Evolutionary conservation across 2,797 vertebrate genomes (phyloP), one percentile per base, ranked within the genome.

Genomic region (Sebastes kiyomatsui): DNA sequence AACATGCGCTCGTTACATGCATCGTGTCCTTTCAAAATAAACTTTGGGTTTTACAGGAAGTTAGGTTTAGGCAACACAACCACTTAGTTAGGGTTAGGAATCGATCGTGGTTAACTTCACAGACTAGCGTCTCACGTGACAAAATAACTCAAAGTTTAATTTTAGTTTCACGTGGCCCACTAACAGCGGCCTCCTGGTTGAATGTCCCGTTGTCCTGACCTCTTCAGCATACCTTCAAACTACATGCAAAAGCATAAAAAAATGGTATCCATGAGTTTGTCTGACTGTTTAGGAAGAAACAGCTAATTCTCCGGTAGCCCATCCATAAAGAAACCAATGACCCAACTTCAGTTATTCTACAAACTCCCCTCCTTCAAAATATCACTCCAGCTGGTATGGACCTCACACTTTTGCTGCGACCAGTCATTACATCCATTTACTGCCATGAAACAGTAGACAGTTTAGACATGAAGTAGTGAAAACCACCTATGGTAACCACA

Each of bases 401-500:
- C 23, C 10, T 28, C 54, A 46, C 7, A 33, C 23, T 1, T 72
- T 59, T 65, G 25, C 18, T 60, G 23, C 28, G 16, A 78, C 9
- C 38, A 77, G 25, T 71, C 5, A 13, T 52, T 70, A 20, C 9
- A 67, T 10, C 18, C 12, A 66, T 59, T 77, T 58, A 42, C 38
- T 81, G 6, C 14, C 20, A 73, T 62, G 33, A 28, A 64, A 68
- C 9, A 67, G 7, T 49, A 16, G 77, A 66, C 13, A 35, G 20
- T 52, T 30, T 35, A 59, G 7, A 71, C 18, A 30, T 81, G 4
- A 64, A 22, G 23, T 35, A 52, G 7, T 33, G 22, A 25, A 65
- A 20, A 64, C 25, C 59, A 69, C 10, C 66, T 64, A 64, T 79
- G 70, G 79, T 92, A 83, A 90, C 84, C 86, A 89, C 69, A 89